Conservation (phyloP, 2,888 invertebrate species). For the Dinocampus coccinellae region DNA sequence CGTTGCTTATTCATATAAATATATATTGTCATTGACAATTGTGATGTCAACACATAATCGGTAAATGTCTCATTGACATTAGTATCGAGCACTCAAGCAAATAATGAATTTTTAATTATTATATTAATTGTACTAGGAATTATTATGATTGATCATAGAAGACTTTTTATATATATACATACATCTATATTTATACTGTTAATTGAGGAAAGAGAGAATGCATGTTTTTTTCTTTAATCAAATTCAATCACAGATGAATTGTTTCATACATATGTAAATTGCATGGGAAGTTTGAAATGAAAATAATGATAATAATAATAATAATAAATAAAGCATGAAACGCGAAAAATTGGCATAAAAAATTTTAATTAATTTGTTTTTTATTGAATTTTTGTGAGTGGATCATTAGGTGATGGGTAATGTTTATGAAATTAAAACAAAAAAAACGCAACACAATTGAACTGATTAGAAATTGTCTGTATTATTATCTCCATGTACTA, state of each 20-base stretch:
- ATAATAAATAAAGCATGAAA: too few relatives aligned
- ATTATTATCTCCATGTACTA: conserved; percentile 31
- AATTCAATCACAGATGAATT: not conserved
- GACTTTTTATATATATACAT: conserved; percentile 9
- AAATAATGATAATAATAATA: not conserved
- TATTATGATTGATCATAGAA: conserved; percentile 12
- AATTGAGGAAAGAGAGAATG: not conserved
- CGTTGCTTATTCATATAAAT: not conserved
- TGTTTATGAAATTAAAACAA: conserved; percentile 4
- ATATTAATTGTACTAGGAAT: not conserved
- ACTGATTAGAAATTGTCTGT: conserved; percentile 32
- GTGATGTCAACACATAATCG: conserved; percentile 7
- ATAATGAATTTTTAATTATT: not conserved
- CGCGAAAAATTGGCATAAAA: too few relatives aligned
- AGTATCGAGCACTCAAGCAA: not conserved
- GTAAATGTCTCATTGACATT: not conserved
- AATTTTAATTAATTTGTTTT: not conserved
- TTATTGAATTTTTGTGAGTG: not conserved
- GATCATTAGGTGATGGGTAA: not conserved
- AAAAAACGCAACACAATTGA: conserved; percentile 28
- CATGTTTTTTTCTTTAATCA: not conserved
- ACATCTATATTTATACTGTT: conserved; percentile 5
- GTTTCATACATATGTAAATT: not conserved
- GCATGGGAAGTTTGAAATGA: not conserved
- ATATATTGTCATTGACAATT: not conserved